Evolutionary conservation across 2,888 invertebrate genomes (phyloP).

Genomic region (Achlya flavicornis): DNA sequence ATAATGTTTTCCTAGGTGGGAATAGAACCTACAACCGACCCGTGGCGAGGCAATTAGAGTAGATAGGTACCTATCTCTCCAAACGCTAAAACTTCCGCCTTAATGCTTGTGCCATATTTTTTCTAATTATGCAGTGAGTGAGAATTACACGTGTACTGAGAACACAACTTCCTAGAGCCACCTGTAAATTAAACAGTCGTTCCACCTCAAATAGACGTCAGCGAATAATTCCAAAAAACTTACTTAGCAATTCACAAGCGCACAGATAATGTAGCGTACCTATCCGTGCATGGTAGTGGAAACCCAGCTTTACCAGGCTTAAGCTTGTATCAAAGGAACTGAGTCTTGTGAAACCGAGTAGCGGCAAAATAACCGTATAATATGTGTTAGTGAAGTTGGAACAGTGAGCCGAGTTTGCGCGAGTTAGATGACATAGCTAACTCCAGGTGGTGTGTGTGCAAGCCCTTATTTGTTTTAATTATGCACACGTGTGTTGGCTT

Average conservation of each 20-base stretch:
- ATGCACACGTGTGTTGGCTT: neutral
- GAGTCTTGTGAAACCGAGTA: slow-evolving; percentile 4
- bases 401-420: neutral
- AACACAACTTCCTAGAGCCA: neutral
- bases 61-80: too few species aligned
- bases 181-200: neutral
- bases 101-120: too few species aligned
- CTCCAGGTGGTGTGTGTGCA: slow-evolving; percentile 4
- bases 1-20: too few species aligned
- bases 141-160: neutral
- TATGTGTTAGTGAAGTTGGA: slow-evolving; percentile 4
- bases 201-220: neutral
- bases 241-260: slow-evolving; percentile 4
- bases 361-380: slow-evolving; percentile 4
- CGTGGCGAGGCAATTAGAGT: too few species aligned
- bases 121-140: neutral
- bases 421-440: neutral
- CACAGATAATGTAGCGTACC: slow-evolving; percentile 1
- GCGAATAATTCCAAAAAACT: slow-evolving; percentile 3
- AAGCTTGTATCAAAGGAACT: slow-evolving; percentile 1
- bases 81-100: too few species aligned
- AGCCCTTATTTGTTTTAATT: neutral
- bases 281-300: slow-evolving; percentile 4
- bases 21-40: too few species aligned
- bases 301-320: slow-evolving; percentile 1